Base-by-base conservation (phyloP, 2,113 vertebrate genomes). In the Nymphicus hollandicus region DNA sequence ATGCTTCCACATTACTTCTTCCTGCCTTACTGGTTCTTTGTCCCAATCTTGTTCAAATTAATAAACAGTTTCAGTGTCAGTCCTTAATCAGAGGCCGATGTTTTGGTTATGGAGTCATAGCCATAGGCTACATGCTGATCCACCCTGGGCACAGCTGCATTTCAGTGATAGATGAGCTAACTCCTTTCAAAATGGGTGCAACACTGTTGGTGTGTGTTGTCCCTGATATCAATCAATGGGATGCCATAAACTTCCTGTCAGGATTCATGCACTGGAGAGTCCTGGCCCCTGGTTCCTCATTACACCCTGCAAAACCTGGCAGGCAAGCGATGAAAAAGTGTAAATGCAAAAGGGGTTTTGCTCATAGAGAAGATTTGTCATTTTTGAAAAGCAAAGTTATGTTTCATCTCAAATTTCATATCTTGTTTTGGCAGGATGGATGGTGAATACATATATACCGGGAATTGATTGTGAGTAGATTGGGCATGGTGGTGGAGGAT, bases 91-190 rank as follows among this genome's bases (percentile, higher is more conserved):
- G 66, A 15, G 20, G 23, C 23, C 0, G 0, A 37, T 72, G 13
- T 6, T 82, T 33, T 2, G 6, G 17, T 4, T 64, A 8, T 0
- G 6, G 18, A 65, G 20, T 19, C 8, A 5, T 33, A 39, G 19
- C 39, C 7, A 5, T 53, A 41, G 18, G 18, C 17, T 47, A 10
- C 3, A 4, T 15, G 11, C 13, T 37, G 64, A 61, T 39, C 60
- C 9, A 3, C 13, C 5, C 20, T 24, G 47, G 35, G 14, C 0
- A 0, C 0, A 1, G 41, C 18, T 53, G 22, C 27, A 43, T 77
- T 56, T 85, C 43, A 61, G 22, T 46, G 25, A 23, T 0, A 72
- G 37, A 56, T n/a, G 41, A 39, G 55, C 74, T 39, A 88, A 13
- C 11, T 69, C 31, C 31, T 53, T 87, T 29, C 24, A 53, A 58